Base-by-base conservation (phyloP, 1,140 invertebrate species). In the Drosophila mauritiana region DNA sequence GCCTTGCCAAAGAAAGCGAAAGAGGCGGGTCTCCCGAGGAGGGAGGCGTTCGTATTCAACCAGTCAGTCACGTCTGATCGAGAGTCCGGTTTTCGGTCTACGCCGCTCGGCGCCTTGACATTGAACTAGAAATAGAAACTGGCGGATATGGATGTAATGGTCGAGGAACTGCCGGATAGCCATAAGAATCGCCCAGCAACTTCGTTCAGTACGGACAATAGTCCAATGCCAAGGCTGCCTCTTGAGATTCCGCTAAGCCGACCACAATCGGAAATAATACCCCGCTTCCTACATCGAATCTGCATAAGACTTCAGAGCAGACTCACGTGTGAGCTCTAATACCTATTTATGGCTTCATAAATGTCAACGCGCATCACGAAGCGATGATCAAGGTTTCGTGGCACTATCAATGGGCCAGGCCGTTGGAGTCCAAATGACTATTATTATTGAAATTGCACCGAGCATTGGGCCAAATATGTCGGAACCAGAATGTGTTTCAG, bases 361-460 rank as follows among this genome's bases (percentile, higher is more conserved):
- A 55, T 70, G 68, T 49, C 64, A 36, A 10, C 42, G 22, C 15
- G 48, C 48, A 34, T 17, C 52, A 34, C n/a, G 20, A 13, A 11
- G 5, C 40, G 61, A 17, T 27, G 61, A 25, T 27, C 61, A 46
- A 48, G 65, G 49, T 15, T n/a, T 36, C 20, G 20, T 6, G 6
- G 17, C 20, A 31, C 25, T 49, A 36, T 40, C 64, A 36, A 70
- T 40, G 25, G 51, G 7, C 40, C 20, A 2, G 13, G 5, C 42
- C 25, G 46, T n/a, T 11, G 20, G 5, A 2, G 12, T 5, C 8
- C 4, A 49, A 70, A 70, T 57, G 7, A 36, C 36, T 49, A 72
- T 72, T 72, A 72, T 72, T 72, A 72, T 70, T 56, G 37, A 72
- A 72, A 72, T 72, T 72, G 64, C 68, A 68, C 12, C 15, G 17